Percentiles rank a stretch among this genome's conserved stretches.
phyloP scores from a whole-genome alignment of 2,113 vertebrate species.

The Psittacus erithacus region DNA sequence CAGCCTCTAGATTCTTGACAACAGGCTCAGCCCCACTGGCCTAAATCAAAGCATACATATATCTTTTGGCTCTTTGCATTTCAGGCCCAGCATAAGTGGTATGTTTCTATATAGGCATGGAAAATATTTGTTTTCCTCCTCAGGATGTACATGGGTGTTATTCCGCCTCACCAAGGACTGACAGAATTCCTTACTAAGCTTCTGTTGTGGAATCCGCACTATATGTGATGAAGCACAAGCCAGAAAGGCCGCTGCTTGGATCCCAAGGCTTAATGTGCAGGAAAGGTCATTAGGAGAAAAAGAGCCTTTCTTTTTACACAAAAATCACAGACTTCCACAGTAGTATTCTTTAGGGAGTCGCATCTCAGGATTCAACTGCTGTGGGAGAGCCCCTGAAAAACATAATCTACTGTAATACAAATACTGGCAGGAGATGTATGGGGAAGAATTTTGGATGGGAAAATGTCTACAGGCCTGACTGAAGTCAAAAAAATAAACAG shows the following conservation, averaged over 20 bases:
- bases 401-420: not conserved
- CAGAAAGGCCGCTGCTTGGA: not conserved
- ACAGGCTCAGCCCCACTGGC: not conserved
- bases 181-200: not conserved
- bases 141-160: not conserved
- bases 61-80: not conserved
- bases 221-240: not conserved
- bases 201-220: not conserved
- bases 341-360: not conserved
- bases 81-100: not conserved
- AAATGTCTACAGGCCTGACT: not conserved
- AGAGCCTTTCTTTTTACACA: not conserved
- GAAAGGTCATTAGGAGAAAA: not conserved
- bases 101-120: not conserved
- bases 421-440: not conserved
- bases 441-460: not conserved
- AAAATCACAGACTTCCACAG: not conserved
- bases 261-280: not conserved
- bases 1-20: not conserved
- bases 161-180: not conserved
- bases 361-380: not conserved
- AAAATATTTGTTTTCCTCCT: not conserved
- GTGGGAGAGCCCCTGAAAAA: not conserved
- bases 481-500: not conserved
- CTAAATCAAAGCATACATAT: not conserved